phyloP scores from a whole-genome alignment of 2,113 vertebrate genomes.

The Strigops habroptila region DNA sequence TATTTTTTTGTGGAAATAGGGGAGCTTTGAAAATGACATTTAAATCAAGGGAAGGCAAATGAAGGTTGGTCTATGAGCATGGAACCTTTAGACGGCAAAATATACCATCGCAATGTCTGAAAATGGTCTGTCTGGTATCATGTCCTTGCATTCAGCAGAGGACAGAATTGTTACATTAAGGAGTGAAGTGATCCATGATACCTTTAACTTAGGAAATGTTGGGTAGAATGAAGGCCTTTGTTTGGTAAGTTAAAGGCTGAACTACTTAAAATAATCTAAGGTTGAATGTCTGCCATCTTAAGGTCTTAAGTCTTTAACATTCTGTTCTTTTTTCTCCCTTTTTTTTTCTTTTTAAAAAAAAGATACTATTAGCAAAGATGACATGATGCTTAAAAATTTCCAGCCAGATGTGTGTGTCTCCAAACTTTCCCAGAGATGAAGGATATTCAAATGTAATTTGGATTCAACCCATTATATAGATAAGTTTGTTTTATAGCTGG shows the following conservation, averaged over 20 bases:
- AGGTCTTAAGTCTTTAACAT: not conserved
- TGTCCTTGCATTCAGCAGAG: not conserved
- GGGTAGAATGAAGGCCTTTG: not conserved
- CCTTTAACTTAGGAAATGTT: not conserved
- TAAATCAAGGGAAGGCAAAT: not conserved
- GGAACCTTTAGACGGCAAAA: not conserved
- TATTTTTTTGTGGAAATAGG: not conserved
- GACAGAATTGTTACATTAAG: not conserved
- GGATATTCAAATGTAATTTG: not conserved
- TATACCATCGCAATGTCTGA: not conserved
- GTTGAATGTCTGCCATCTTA: not conserved
- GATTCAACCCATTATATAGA: not conserved
- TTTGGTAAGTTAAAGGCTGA: not conserved
- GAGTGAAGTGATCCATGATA: not conserved
- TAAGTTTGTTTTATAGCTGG: constrained; percentile 22
- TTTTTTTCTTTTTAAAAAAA: not conserved
- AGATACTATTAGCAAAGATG: not conserved
- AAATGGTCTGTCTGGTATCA: not conserved
- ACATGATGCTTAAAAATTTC: not conserved
- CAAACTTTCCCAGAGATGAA: not conserved
- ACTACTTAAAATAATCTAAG: not conserved
- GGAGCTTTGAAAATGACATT: not conserved
- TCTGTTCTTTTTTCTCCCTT: not conserved
- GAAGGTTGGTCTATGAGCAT: not conserved
- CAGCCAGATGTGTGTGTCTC: not conserved